Percentiles rank a stretch among this genome's conserved stretches.
Conservation (phyloP, 1,140 invertebrate species). For the Drosophila athabasca region DNA sequence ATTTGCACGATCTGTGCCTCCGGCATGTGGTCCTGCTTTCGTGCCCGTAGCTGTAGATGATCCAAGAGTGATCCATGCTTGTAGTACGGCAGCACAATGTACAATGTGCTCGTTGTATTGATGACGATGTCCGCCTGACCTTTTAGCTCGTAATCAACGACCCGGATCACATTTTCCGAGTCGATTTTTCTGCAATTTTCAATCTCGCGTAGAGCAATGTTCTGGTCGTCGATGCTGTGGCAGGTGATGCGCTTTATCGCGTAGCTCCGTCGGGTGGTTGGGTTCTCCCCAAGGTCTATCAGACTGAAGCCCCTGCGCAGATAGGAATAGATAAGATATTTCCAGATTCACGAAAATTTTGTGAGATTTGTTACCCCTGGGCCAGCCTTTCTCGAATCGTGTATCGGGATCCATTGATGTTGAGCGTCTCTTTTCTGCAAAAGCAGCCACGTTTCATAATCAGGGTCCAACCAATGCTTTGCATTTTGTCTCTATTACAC, state of each 20-base stretch:
- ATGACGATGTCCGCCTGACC: slow-evolving; percentile 87
- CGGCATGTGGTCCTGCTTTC: slow-evolving; percentile 86
- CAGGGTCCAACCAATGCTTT: slow-evolving; percentile 88
- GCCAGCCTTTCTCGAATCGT: slow-evolving; percentile 89
- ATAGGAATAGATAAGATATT: slow-evolving; percentile 43
- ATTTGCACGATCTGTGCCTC: slow-evolving; percentile 88
- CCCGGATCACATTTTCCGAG: slow-evolving; percentile 91
- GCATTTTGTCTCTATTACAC: slow-evolving; percentile 85
- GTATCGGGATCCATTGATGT: slow-evolving; percentile 89
- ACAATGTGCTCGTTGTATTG: slow-evolving; percentile 89
- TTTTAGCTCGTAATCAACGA: slow-evolving; percentile 88
- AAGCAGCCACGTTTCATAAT: slow-evolving; percentile 92
- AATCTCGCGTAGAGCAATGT: slow-evolving; percentile 89
- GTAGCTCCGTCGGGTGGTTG: slow-evolving; percentile 88
- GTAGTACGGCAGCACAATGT: slow-evolving; percentile 92
- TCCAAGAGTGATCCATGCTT: slow-evolving; percentile 91
- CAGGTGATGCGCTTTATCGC: slow-evolving; percentile 93
- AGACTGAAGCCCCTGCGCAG: slow-evolving; percentile 91
- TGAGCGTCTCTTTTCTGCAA: slow-evolving; percentile 90
- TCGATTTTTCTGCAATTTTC: slow-evolving; percentile 89
- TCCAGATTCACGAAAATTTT: too few species aligned
- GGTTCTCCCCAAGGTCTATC: slow-evolving; percentile 91
- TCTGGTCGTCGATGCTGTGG: slow-evolving; percentile 91
- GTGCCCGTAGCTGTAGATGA: slow-evolving; percentile 87
- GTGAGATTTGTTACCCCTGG: slow-evolving; percentile 87